phyloP scores from a whole-genome alignment of 2,113 vertebrate species.

The Eira barbara region DNA sequence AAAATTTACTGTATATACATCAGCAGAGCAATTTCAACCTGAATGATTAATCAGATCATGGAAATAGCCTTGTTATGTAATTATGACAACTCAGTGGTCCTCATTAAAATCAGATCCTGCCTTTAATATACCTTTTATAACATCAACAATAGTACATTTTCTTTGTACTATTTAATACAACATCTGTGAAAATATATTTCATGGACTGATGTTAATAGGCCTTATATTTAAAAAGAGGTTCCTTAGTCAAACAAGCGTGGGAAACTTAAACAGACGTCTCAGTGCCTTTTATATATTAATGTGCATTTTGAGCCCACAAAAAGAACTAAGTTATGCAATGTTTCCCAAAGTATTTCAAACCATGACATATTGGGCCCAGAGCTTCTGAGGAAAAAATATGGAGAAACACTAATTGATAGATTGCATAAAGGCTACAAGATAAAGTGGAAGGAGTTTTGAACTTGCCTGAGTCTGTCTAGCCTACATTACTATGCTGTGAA shows the following conservation, averaged over 20 bases:
- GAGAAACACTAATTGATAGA: not conserved
- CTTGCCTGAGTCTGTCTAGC: not conserved
- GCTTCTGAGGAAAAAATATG: not conserved
- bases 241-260: not conserved
- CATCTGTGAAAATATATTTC: not conserved
- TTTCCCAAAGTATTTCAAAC: constrained; percentile 7
- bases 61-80: constrained; percentile 1
- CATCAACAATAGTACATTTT: not conserved
- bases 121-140: constrained; percentile 19
- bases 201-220: not conserved
- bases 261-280: not conserved
- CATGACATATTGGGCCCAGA: not conserved
- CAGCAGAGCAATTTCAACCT: not conserved
- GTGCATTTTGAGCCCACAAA: not conserved
- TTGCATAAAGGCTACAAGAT: not conserved
- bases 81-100: not conserved
- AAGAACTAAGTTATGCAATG: not conserved
- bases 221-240: not conserved
- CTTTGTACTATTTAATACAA: constrained; percentile 25
- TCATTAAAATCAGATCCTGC: constrained; percentile 1
- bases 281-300: not conserved
- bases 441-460: not conserved
- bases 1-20: not conserved
- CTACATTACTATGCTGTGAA: not conserved
- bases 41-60: not conserved